Base-by-base conservation (phyloP, 2,113 vertebrate species). In the Centropus unirufus region DNA sequence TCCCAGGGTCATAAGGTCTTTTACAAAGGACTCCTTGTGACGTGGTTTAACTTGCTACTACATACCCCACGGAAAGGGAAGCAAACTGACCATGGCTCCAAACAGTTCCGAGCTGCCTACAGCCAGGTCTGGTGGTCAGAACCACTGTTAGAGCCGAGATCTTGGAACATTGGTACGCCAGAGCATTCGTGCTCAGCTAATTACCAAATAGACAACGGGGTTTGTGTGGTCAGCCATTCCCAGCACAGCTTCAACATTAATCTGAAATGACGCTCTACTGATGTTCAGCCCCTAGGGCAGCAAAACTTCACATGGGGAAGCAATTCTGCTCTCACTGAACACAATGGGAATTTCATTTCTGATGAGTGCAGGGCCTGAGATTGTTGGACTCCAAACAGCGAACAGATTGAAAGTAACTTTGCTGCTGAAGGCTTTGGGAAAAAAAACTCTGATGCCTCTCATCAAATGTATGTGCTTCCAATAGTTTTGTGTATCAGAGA, bases 71-170 rank as follows among this genome's bases (percentile, higher is more conserved):
- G 18, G 51, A n/a, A 83, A 69, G 66, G 58, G 12, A 75, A 52
- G 36, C 12, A 81, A 70, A 24, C 9, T 1, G 22, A 47, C 10
- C 3, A 12, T 1, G 1, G 52, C 29, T 76, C 51, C 5, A 1
- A 64, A 30, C 0, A 0, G 6, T 57, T 26, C 54, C 70, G 47
- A 83, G 22, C 24, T 63, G 32, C 6, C 0, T 22, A 57, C 39
- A 62, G n/a, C 57, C 30, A 11, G 76, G 30, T 52, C 18, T 61
- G 18, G 8, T 1, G 3, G 20, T 16, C 42, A 87, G 17, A 63
- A 6, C 6, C 6, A 3, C 6, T 4, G 5, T 44, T 16, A 49
- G 34, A 72, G 34, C 69, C 47, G 61, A 79, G 39, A 49, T 69
- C 30, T 61, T 49, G 74, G 58, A 64, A 70, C 13, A 26, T 0